Percentiles rank a stretch among this genome's conserved stretches.
phyloP scores from a whole-genome alignment of 2,797 vertebrate genomes.

The Lacerta agilis region DNA sequence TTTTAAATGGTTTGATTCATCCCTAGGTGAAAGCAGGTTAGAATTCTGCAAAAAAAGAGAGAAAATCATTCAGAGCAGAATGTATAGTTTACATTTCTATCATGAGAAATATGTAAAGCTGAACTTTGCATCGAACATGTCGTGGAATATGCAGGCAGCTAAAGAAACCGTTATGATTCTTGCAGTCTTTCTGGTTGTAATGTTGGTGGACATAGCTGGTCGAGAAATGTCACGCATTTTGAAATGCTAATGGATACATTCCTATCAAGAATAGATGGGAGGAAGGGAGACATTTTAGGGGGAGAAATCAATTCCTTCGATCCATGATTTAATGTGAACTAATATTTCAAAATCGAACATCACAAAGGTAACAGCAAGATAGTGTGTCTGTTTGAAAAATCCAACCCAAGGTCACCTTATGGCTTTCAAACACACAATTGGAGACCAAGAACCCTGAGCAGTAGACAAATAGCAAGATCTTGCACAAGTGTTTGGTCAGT shows the following conservation, averaged over 20 bases:
- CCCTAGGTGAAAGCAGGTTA: slow-evolving; percentile 66
- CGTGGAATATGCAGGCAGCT: slow-evolving; percentile 19
- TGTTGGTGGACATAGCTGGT: slow-evolving; percentile 37
- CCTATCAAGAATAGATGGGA: slow-evolving; percentile 20
- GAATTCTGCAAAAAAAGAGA: slow-evolving; percentile 59
- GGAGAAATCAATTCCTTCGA: background rate
- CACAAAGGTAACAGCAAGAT: slow-evolving; percentile 38
- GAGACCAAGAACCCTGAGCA: background rate
- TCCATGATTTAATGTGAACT: slow-evolving; percentile 19
- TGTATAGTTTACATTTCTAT: slow-evolving; percentile 23
- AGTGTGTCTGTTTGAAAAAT: background rate
- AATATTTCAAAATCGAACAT: slow-evolving; percentile 58
- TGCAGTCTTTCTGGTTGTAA: slow-evolving; percentile 40
- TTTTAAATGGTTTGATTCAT: slow-evolving; percentile 78
- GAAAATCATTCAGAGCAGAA: slow-evolving; percentile 56
- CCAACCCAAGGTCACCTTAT: background rate
- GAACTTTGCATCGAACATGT: slow-evolving; percentile 57
- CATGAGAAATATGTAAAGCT: slow-evolving; percentile 54
- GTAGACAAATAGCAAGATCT: background rate
- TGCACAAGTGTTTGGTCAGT: background rate
- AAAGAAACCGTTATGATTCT: slow-evolving; percentile 41
- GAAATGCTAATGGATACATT: slow-evolving; percentile 43
- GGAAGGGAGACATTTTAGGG: slow-evolving; percentile 14
- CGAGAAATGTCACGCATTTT: slow-evolving; percentile 15
- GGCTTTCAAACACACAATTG: background rate